Conservation (phyloP, 2,888 invertebrate species). For the Tiliacea citrago region DNA sequence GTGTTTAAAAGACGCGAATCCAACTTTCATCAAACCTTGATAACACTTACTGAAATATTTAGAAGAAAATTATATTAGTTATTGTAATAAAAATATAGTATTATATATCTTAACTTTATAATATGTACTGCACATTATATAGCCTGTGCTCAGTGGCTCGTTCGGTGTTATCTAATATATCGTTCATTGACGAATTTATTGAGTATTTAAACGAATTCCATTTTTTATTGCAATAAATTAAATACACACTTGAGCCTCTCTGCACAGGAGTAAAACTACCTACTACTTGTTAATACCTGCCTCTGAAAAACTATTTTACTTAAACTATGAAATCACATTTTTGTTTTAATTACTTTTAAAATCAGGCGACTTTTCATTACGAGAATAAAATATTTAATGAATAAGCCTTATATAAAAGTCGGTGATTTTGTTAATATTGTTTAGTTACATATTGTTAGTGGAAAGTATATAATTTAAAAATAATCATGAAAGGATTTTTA, state of each 20-base stretch:
- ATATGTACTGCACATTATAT: conserved; percentile 60
- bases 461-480: conserved; percentile 32
- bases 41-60: conserved; percentile 39
- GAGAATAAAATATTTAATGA: conserved; percentile 16
- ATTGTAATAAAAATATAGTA: conserved; percentile 50
- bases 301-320: conserved; percentile 64
- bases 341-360: conserved; percentile 52
- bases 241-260: conserved; percentile 18
- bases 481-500: too few species aligned
- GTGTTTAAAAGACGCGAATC: not conserved
- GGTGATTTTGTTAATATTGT: conserved; percentile 36
- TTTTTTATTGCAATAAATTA: conserved; percentile 18
- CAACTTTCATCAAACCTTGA: conserved; percentile 38
- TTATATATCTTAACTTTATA: conserved; percentile 48
- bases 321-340: conserved; percentile 54
- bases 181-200: conserved; percentile 41
- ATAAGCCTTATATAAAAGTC: conserved; percentile 26
- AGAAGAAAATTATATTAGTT: conserved; percentile 46
- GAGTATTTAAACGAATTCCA: not conserved
- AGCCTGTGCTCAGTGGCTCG: conserved; percentile 40
- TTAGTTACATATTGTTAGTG: conserved; percentile 27
- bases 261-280: conserved; percentile 53
- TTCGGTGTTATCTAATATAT: conserved; percentile 1
- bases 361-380: conserved; percentile 34
- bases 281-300: conserved; percentile 61